Conservation (phyloP, 2,797 vertebrate species). For the Sebastes iracundus region DNA sequence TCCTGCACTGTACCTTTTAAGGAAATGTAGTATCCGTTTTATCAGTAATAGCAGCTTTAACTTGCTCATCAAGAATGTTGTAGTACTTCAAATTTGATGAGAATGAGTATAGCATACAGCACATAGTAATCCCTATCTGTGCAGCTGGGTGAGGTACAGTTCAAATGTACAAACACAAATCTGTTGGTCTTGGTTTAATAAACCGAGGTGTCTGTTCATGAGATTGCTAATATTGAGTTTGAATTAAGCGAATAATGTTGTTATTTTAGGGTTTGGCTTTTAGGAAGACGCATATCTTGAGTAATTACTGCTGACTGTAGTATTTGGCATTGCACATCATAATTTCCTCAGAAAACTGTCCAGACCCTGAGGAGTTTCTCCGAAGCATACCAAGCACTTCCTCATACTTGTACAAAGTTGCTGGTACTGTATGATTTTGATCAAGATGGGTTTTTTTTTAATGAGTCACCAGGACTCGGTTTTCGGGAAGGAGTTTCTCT, state of each 20-base stretch:
- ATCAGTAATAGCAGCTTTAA: not conserved
- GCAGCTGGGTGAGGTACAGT: not conserved
- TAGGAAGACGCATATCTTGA: not conserved
- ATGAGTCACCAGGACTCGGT: constrained; percentile 17
- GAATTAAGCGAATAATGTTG: not conserved
- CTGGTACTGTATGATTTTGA: not conserved
- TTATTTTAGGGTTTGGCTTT: not conserved
- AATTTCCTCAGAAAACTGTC: not conserved
- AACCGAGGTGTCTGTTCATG: not conserved
- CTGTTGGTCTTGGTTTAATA: not conserved
- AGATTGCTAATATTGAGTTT: not conserved
- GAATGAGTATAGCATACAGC: not conserved
- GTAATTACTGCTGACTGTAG: not conserved
- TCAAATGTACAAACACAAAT: not conserved
- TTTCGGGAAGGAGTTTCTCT: not conserved
- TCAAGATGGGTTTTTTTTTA: not conserved
- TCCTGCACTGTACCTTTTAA: not conserved
- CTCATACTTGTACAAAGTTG: not conserved
- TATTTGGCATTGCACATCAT: not conserved
- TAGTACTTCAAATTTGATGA: not conserved
- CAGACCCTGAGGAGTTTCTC: not conserved
- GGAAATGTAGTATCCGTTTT: not conserved
- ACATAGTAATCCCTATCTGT: not conserved
- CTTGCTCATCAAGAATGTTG: not conserved
- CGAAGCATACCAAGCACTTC: not conserved